These are phyloP conservation scores for Melikaiella ostensackeni DNA, from an alignment of 2,888 invertebrate species.

Conservation along the genomic window DNA sequence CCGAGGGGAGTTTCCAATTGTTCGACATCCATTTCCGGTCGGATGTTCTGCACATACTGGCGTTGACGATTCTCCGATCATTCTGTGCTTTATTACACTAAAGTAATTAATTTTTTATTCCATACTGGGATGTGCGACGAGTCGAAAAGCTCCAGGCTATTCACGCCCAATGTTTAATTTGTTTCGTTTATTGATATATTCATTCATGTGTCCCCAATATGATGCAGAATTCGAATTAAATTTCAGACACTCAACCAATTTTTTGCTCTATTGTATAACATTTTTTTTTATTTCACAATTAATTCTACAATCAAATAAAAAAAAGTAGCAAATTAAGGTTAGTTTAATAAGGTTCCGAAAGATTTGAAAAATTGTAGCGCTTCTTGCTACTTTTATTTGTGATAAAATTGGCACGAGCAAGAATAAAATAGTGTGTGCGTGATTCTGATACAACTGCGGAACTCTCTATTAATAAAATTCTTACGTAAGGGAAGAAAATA, in stretches of 20 bases:
- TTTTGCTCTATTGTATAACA: neutral
- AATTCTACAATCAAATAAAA: neutral
- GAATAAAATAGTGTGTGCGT: neutral
- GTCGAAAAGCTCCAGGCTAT: neutral
- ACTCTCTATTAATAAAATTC: neutral
- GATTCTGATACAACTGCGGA: conserved; percentile 3
- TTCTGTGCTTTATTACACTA: neutral
- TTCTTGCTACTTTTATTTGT: conserved; percentile 4
- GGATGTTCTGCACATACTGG: conserved; percentile 35
- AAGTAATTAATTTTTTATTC: conserved; percentile 26
- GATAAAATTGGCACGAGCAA: neutral
- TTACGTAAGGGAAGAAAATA: conserved; percentile 1
- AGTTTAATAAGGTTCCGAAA: neutral
- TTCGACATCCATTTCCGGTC: conserved; percentile 39
- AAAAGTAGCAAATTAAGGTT: neutral
- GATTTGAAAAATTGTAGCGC: neutral
- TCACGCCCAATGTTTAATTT: neutral
- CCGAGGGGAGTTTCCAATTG: conserved; percentile 33
- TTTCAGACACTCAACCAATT: neutral
- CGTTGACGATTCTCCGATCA: conserved; percentile 13
- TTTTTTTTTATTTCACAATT: neutral
- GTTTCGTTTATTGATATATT: neutral
- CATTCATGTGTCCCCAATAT: neutral
- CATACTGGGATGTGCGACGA: neutral
- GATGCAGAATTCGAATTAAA: neutral